Base-by-base conservation (phyloP, 2,113 vertebrate genomes). In the Melospiza melodia region DNA sequence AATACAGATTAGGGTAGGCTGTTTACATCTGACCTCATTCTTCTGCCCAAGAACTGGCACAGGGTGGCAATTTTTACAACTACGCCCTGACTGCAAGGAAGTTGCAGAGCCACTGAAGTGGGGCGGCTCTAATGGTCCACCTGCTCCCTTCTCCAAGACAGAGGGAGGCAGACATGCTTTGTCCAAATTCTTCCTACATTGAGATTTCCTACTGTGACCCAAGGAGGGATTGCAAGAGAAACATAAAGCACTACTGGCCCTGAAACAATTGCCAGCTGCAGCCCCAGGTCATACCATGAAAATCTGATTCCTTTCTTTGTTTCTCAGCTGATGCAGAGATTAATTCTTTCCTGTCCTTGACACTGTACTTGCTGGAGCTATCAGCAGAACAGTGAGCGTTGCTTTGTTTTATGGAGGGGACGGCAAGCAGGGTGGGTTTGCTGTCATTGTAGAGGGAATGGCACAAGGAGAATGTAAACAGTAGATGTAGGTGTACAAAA, bases 391-490 rank as follows among this genome's bases (percentile, higher is more conserved):
- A 69, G 62, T 0, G 0, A 91, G 39, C 1, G 0, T 54, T 81
- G 21, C 25, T 82, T 90, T 76, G 62, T 43, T 84, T 90, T 57
- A 35, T 11, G 31, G 51, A 84, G n/a, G 25, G 8, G 46, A 61
- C 69, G 51, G 30, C 49, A 73, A 65, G 54, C 30, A 65, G 72
- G 37, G 77, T 91, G 73, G 46, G 37, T 68, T 89, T 87, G 81
- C 46, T 0, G 0, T 49, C 55, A 59, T 39, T 15, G 8, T 4
- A 31, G 17, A 55, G 51, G 9, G 37, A 73, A 62, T 5, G 10
- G 63, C 24, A 44, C 41, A 54, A n/a, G 55, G 23, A 66, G 49
- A 62, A 62, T 1, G 3, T 27, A n/a, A 87, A 84, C 0, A 3
- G 30, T 10, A 24, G 48, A 79, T 59, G 54, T 7, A 54, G 1